Conservation (phyloP, 2,797 vertebrate genomes). For the Apogon talboti region DNA sequence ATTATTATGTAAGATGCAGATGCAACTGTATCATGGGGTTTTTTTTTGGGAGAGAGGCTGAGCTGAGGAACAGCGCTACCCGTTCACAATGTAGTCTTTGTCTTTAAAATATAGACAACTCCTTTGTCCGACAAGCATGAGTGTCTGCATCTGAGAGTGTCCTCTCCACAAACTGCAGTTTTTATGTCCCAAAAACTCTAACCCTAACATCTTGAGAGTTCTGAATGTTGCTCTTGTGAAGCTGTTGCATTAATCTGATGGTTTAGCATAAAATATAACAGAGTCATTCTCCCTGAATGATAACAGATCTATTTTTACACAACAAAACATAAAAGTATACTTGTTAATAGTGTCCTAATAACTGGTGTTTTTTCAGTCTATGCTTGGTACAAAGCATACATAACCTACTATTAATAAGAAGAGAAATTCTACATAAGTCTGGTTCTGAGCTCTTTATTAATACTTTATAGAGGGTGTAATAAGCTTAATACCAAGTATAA, state of each 20-base stretch:
- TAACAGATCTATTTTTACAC: no score
- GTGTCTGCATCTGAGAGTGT: conserved; percentile 20
- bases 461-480: no score
- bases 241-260: neutral
- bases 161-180: conserved; percentile 19
- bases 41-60: conserved; percentile 11
- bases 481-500: no score
- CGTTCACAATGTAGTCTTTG: conserved; percentile 40
- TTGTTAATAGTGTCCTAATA: no score
- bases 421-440: no score
- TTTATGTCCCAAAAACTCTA: conserved; percentile 15
- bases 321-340: no score
- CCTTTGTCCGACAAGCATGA: conserved; percentile 24
- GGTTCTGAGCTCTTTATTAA: no score
- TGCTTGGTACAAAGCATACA: no score
- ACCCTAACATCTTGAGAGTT: neutral
- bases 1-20: conserved; percentile 16
- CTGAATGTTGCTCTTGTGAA: neutral
- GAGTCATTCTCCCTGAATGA: no score
- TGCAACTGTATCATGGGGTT: conserved; percentile 21
- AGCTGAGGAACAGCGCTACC: conserved; percentile 19
- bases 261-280: no score
- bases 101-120: conserved; percentile 23
- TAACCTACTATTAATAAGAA: no score
- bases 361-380: no score